phyloP scores from a whole-genome alignment of 2,888 invertebrate genomes.

The Drosophila emarginata region DNA sequence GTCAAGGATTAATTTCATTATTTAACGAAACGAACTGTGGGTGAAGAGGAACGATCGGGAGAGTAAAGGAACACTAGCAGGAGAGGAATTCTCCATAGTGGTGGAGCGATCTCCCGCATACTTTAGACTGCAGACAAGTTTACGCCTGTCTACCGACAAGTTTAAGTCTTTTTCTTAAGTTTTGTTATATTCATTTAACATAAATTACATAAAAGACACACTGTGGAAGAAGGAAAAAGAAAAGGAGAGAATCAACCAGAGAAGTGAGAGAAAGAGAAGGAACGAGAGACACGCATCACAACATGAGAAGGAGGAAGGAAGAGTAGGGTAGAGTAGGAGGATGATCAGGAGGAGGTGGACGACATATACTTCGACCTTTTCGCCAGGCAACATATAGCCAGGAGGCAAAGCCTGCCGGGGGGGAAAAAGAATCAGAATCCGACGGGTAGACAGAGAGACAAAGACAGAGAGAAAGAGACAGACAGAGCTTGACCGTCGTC shows the following conservation, averaged over 20 bases:
- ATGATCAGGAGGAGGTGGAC: neutral
- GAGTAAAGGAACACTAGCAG: constrained; percentile 24
- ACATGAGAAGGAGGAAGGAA: too few species aligned
- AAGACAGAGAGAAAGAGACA: neutral
- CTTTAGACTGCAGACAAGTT: constrained; percentile 64
- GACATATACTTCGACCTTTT: constrained; percentile 53
- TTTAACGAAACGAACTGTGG: constrained; percentile 54
- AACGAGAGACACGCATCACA: constrained; percentile 9
- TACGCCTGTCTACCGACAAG: constrained; percentile 77
- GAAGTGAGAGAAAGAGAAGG: neutral
- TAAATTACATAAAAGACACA: constrained; percentile 72
- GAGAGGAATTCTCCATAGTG: neutral
- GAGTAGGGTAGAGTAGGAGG: neutral
- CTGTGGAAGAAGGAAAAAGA: neutral
- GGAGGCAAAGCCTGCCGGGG: constrained; percentile 33
- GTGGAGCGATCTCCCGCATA: constrained; percentile 76
- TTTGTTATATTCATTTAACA: constrained; percentile 80
- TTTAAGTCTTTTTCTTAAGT: constrained; percentile 57
- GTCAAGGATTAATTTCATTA: constrained; percentile 82
- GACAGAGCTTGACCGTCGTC: constrained; percentile 47
- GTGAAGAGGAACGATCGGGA: too few species aligned
- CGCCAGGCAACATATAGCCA: constrained; percentile 40
- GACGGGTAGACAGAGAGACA: too few species aligned
- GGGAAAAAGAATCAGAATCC: constrained; percentile 30
- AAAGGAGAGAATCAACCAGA: neutral